Base-by-base conservation (phyloP, 2,888 invertebrate genomes). In the Drosophila prolongata region DNA sequence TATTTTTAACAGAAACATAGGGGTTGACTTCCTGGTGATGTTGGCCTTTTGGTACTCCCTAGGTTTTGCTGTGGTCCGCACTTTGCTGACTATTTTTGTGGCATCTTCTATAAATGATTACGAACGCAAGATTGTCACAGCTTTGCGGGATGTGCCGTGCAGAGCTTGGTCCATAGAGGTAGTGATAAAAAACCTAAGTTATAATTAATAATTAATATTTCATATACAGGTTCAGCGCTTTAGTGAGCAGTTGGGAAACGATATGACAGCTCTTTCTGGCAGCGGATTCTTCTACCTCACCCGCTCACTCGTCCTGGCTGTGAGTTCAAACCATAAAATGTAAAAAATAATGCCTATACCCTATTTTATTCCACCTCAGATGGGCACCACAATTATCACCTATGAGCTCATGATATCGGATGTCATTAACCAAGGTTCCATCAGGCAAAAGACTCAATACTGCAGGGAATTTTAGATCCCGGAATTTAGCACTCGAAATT, bases 401-500 rank as follows among this genome's bases (percentile, higher is more conserved):
- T 95, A 95, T 76, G 95, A 95, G 88, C 92, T 95, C n/a, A 94
- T 95, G 60, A 91, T 95, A 62, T 91, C 95, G 53, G 94, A 91
- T 79, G 90, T 91, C 10, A 85, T 92, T 24, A 90, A 90, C 59
- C 86, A 90, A 56, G 80, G 85, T n/a, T 44, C 81, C 47, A 89
- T 89, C 37, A 72, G 86, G 60, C 86, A 90, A 57, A 73, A 75
- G 30, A 90, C 89, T 3, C 78, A 81, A 55, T 89, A 90, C 70
- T 91, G 91, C 72, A 69, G 64, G 16, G 70, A 79, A 19, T 83
- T 75, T 58, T 60, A 55, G 37, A 24, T 67, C 30, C 19, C 37
- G 14, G 34, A 46, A 6, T 13, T 19, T 43, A 52, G 44, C 37
- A 64, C 44, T 49, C 10, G 16, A 13, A 64, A 57, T n/a, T n/a